These are phyloP conservation scores for Andrena minutula DNA, from an alignment of 2,888 invertebrate species.

Conservation along the genomic window DNA sequence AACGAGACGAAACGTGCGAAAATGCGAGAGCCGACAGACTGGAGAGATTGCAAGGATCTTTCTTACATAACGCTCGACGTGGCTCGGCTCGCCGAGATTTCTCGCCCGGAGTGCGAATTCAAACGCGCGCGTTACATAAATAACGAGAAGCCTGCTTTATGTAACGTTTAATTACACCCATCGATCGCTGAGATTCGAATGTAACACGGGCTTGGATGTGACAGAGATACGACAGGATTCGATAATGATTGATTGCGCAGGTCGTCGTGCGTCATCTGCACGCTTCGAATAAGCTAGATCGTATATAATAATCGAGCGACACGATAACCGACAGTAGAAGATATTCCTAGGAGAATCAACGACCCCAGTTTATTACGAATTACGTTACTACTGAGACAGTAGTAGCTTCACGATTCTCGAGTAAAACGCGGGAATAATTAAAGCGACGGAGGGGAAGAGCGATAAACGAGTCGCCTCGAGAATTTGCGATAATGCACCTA, in stretches of 20 bases:
- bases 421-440: background rate
- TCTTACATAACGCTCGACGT: conserved; percentile 43
- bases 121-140: conserved; percentile 13
- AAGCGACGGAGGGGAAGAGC: conserved; percentile 12
- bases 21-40: conserved; percentile 18
- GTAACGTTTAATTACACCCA: conserved; percentile 23
- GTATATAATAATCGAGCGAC: background rate
- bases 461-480: conserved; percentile 11
- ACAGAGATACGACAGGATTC: background rate
- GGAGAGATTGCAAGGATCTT: conserved; percentile 40
- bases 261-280: background rate
- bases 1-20: conserved; percentile 28
- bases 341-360: no score
- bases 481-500: conserved; percentile 44
- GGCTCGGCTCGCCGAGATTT: conserved; percentile 7
- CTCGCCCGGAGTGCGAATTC: conserved; percentile 7
- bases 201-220: background rate
- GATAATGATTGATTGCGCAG: background rate
- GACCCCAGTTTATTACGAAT: no score
- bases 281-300: background rate
- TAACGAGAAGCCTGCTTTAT: conserved; percentile 30
- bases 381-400: no score
- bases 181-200: conserved; percentile 2
- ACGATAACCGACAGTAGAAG: no score
- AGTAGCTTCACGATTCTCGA: background rate